These are phyloP conservation scores for Hyposmocoma kahamanoa DNA, from an alignment of 1,140 invertebrate species.

Conservation along the genomic window DNA sequence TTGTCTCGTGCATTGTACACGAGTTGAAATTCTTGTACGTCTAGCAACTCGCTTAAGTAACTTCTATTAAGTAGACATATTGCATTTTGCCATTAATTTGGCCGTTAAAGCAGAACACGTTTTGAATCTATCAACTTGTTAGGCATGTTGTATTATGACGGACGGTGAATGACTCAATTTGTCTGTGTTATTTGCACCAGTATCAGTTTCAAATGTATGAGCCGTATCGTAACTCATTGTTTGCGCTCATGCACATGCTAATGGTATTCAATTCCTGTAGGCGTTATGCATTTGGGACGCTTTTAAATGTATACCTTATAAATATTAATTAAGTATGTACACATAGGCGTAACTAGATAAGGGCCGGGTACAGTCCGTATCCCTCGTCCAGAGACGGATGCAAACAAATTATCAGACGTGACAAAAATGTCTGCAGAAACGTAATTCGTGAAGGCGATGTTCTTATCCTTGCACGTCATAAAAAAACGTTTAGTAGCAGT, in stretches of 20 bases:
- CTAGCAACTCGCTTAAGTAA: no score
- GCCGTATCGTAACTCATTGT: constrained; percentile 28
- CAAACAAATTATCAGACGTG: no score
- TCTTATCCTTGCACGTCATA: no score
- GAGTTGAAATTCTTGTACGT: no score
- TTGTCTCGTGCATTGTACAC: no score
- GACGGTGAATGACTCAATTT: constrained; percentile 37
- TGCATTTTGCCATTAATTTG: constrained; percentile 1
- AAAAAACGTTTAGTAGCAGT: no score
- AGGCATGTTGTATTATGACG: constrained; percentile 24
- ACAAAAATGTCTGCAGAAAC: no score
- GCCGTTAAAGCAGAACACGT: background rate
- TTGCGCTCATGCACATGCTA: constrained; percentile 35
- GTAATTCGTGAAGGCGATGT: no score
- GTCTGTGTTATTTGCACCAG: constrained; percentile 26
- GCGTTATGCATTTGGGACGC: constrained; percentile 43
- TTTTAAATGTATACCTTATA: constrained; percentile 42
- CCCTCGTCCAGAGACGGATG: no score
- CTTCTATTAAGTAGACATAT: background rate
- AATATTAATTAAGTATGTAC: constrained; percentile 36
- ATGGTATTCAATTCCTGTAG: constrained; percentile 36
- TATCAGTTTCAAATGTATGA: constrained; percentile 24
- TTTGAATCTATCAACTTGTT: constrained; percentile 1
- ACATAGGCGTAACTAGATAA: no score
- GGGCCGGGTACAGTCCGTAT: no score